A percentile compares a stretch with the other conserved stretches of the same genome.
phyloP scores from a whole-genome alignment of 2,113 vertebrate genomes.

The Dinomys branickii region DNA sequence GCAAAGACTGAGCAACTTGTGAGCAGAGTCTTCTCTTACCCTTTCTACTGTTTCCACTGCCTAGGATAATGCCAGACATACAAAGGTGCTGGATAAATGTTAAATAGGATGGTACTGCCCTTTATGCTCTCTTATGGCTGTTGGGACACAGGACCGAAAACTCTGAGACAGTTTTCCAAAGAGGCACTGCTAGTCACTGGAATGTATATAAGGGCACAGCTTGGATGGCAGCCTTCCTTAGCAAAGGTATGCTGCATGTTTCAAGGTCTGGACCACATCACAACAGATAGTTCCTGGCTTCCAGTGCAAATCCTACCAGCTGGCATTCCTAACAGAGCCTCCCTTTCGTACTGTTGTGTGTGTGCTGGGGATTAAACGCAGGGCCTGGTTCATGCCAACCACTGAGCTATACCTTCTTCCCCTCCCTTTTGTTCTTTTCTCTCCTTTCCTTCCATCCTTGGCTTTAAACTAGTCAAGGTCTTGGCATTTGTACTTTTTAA shows the following conservation, averaged over 20 bases:
- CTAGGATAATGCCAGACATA: neutral
- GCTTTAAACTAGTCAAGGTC: neutral
- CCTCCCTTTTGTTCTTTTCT: neutral
- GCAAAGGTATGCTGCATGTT: neutral
- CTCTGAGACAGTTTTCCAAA: neutral
- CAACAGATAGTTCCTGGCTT: neutral
- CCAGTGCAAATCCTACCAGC: neutral
- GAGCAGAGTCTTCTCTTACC: conserved; percentile 1
- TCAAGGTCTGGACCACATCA: neutral
- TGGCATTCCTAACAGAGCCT: neutral
- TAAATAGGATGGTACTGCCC: neutral
- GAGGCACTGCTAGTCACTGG: neutral
- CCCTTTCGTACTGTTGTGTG: neutral
- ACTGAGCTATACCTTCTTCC: too few relatives aligned
- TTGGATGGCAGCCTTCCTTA: neutral
- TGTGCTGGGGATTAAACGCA: neutral
- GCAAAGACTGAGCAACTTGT: neutral
- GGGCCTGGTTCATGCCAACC: neutral
- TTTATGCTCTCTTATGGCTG: neutral
- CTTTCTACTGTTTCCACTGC: neutral
- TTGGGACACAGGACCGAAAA: neutral
- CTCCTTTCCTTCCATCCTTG: neutral
- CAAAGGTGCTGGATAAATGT: neutral
- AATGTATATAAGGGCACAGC: neutral
- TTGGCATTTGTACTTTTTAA: neutral